phyloP scores from a whole-genome alignment of 2,888 invertebrate genomes.

The Brassicogethes aeneus region DNA sequence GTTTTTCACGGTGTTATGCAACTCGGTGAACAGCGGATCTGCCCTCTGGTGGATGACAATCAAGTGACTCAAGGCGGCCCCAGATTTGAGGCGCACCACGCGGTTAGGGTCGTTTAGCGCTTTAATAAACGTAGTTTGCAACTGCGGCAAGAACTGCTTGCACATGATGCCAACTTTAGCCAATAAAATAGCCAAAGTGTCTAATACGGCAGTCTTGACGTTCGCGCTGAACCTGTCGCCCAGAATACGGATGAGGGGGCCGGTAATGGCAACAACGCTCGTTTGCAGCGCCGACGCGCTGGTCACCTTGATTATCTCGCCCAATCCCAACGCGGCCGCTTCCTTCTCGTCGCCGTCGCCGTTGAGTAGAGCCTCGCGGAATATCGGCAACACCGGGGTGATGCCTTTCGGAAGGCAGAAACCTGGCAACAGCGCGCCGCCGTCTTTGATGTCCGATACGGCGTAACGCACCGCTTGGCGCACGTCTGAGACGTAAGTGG shows the following conservation, averaged over 20 bases:
- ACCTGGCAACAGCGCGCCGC: slow-evolving; percentile 63
- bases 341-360: slow-evolving; percentile 95
- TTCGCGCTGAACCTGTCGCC: slow-evolving; percentile 91
- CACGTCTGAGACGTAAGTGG: slow-evolving; percentile 80
- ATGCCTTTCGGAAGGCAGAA: slow-evolving; percentile 89
- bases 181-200: slow-evolving; percentile 85
- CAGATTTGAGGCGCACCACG: slow-evolving; percentile 82
- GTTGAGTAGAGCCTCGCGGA: slow-evolving; percentile 92
- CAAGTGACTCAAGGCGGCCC: slow-evolving; percentile 76
- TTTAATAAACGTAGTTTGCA: slow-evolving; percentile 97
- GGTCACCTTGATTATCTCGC: slow-evolving; percentile 71
- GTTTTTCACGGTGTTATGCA: slow-evolving; percentile 76
- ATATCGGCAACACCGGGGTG: slow-evolving; percentile 86
- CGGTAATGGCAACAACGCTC: slow-evolving; percentile 95
- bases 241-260: slow-evolving; percentile 93
- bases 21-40: slow-evolving; percentile 90
- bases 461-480: slow-evolving; percentile 89
- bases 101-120: slow-evolving; percentile 85
- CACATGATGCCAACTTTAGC: slow-evolving; percentile 90
- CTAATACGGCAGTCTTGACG: slow-evolving; percentile 92
- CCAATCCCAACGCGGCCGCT: slow-evolving; percentile 83
- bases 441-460: slow-evolving; percentile 70
- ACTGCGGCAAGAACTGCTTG: slow-evolving; percentile 96
- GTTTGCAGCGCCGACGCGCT: slow-evolving; percentile 84
- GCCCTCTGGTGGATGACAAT: slow-evolving; percentile 88